phyloP scores from a whole-genome alignment of 2,888 invertebrate genomes.

The Hemaris fuciformis region DNA sequence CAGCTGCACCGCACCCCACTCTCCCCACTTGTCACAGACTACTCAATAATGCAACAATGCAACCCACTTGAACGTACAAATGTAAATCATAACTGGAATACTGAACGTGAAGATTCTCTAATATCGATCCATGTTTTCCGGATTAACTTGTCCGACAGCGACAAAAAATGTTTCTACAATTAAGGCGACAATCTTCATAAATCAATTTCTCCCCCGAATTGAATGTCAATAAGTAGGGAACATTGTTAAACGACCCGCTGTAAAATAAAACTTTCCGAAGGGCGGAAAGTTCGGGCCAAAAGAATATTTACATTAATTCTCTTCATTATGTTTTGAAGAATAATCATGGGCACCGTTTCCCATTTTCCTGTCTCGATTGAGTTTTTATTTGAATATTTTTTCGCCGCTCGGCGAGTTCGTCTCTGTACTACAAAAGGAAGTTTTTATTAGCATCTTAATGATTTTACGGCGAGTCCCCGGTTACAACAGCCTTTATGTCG shows the following conservation, averaged over 20 bases:
- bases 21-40: conserved; percentile 45
- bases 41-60: conserved; percentile 73
- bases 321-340: conserved; percentile 83
- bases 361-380: conserved; percentile 76
- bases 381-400: conserved; percentile 82
- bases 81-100: background rate
- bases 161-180: conserved; percentile 72
- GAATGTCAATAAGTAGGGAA: conserved; percentile 82
- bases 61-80: conserved; percentile 36
- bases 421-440: conserved; percentile 80
- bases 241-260: conserved; percentile 79
- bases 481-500: conserved; percentile 82
- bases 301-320: conserved; percentile 83
- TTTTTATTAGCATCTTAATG: conserved; percentile 83
- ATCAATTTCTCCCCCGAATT: conserved; percentile 82
- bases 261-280: conserved; percentile 81
- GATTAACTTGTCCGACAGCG: conserved; percentile 37
- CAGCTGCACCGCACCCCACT: conserved; percentile 58
- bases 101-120: conserved; percentile 3
- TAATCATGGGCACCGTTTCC: conserved; percentile 79
- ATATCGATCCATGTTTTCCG: conserved; percentile 25
- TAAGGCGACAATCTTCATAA: conserved; percentile 81
- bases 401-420: conserved; percentile 67
- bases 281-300: conserved; percentile 77
- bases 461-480: conserved; percentile 81